A percentile compares a stretch with the other conserved stretches of the same genome.
phyloP scores from a whole-genome alignment of 2,888 invertebrate genomes.

The Nysson spinosus region DNA sequence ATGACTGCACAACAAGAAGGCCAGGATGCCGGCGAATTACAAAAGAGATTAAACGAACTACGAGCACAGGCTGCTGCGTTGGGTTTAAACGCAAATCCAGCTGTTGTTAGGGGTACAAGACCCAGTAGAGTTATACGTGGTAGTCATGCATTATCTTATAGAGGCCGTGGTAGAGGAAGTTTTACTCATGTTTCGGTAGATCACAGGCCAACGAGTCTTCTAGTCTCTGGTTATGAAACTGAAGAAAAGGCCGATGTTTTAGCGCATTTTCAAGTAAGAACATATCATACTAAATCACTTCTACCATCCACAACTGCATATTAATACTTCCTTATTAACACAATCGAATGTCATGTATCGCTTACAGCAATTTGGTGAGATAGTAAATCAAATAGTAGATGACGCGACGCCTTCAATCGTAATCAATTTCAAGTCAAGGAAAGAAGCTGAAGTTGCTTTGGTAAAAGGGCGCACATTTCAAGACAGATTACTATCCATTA shows the following conservation, averaged over 20 bases:
- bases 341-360: constrained; percentile 80
- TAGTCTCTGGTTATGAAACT: constrained; percentile 91
- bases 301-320: too few relatives aligned
- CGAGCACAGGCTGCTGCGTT: constrained; percentile 80
- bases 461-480: constrained; percentile 87
- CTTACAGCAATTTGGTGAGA: constrained; percentile 89
- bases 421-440: constrained; percentile 86
- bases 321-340: neutral
- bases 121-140: constrained; percentile 68
- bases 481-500: constrained; percentile 79
- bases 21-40: constrained; percentile 89
- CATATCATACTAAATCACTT: too few relatives aligned
- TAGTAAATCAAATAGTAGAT: constrained; percentile 89
- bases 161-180: constrained; percentile 73
- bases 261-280: constrained; percentile 89
- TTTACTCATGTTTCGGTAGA: constrained; percentile 84
- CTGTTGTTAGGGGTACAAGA: constrained; percentile 60
- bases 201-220: constrained; percentile 90
- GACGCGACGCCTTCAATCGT: constrained; percentile 86
- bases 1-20: constrained; percentile 94
- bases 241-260: constrained; percentile 90
- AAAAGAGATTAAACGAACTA: constrained; percentile 86
- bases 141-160: constrained; percentile 62
- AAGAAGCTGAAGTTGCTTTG: constrained; percentile 88
- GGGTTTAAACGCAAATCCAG: constrained; percentile 65